Evolutionary conservation across 1,140 invertebrate genomes (phyloP), one percentile per base, ranked within the genome.

Genomic region (Anastatus disparis): DNA sequence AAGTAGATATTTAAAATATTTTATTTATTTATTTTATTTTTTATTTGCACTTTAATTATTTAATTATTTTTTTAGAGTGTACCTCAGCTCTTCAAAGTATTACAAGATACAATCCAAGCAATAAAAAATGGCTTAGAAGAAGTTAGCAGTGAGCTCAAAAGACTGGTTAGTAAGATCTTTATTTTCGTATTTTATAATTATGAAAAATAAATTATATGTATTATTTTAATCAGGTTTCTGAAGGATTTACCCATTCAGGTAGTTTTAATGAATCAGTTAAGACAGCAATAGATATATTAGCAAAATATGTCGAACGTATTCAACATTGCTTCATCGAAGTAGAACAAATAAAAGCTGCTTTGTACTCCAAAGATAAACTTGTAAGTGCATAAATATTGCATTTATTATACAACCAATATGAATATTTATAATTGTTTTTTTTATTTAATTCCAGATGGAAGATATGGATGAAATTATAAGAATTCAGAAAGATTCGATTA

Each of bases 391-490:
- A 69, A 27, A 63, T 53, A 42, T 72, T 53, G 40, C 63, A 31
- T 20, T n/a, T n/a, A 31, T 55, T 55, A 55, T n/a, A n/a, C n/a
- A 48, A 48, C 6, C 22, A 48, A 46, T 44, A 59, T 27, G 31
- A 15, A 50, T 71, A 52, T 58, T 56, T 70, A 71, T 17, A 40
- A 71, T 35, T 10, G 4, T 6, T 10, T 35, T 6, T 20, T 44
- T 63, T 38, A 59, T 0, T 56, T 27, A 62, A 52, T 76, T 78
- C 29, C 48, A 86, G 84, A 71, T 85, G 24, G 76, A 81, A 74
- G 78, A 86, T 72, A 81, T 80, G 67, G 78, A 85, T 24, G 76
- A 85, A 77, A 80, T 84, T n/a, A 82, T 85, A 63, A 74, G 67
- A 66, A 84, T 85, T 71, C 84, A 85, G 70, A 79, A 81, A 55